Evolutionary conservation across 2,888 invertebrate genomes (phyloP).

Genomic region (Drosophila kuntzei): DNA sequence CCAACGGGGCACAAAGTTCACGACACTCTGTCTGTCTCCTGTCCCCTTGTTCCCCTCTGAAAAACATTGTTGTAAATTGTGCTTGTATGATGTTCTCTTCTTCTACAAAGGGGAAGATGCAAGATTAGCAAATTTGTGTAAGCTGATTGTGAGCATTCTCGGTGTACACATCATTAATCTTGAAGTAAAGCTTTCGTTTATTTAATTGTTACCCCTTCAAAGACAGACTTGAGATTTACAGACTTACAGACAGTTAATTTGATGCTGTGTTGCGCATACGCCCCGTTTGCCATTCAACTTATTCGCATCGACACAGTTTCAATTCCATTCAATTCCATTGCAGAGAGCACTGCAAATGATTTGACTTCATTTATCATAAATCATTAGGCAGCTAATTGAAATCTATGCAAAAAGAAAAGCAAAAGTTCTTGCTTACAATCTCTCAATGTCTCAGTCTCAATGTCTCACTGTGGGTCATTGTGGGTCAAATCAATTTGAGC

Average conservation of each 20-base stretch:
- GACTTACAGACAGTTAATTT: constrained; percentile 37
- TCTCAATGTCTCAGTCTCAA: constrained; percentile 19
- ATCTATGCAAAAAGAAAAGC: constrained; percentile 52
- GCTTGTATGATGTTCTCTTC: constrained; percentile 66
- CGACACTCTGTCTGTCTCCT: constrained; percentile 52
- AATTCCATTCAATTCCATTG: too few species aligned
- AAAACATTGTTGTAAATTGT: constrained; percentile 55
- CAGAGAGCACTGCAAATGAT: constrained; percentile 7
- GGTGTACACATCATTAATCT: constrained; percentile 71
- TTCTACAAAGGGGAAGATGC: constrained; percentile 51
- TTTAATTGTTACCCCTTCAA: constrained; percentile 54
- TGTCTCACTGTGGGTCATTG: constrained; percentile 43
- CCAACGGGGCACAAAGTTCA: constrained; percentile 70
- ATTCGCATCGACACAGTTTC: constrained; percentile 47
- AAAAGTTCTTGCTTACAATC: constrained; percentile 62
- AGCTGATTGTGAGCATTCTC: constrained; percentile 67
- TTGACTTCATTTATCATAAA: constrained; percentile 54
- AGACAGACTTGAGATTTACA: too few species aligned
- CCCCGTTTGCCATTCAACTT: constrained; percentile 35
- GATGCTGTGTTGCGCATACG: constrained; percentile 44
- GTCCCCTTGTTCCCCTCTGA: constrained; percentile 1
- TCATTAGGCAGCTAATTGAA: constrained; percentile 61
- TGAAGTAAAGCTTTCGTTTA: constrained; percentile 51
- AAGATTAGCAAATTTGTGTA: constrained; percentile 72
- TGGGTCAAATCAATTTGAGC: constrained; percentile 67